Evolutionary conservation across 2,888 invertebrate species (phyloP), one percentile per base, ranked within the genome.

Genomic region (Drymonia ruficornis): DNA sequence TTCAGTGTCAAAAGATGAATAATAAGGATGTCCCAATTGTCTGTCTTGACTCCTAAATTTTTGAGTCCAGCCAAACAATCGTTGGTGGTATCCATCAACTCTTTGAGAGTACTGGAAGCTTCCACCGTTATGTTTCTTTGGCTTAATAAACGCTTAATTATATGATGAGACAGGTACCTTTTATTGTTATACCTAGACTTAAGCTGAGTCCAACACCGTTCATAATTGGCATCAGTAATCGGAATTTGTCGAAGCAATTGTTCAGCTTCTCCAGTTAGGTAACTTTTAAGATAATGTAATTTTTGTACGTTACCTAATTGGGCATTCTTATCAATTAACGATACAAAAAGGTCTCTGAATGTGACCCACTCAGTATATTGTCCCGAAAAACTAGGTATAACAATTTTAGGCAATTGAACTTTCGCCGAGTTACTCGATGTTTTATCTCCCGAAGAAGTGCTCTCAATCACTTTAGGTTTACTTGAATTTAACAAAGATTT

Each of bases 1-100:
- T 50, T 45, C 3, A 36, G 15, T 5, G 34, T 45, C 15, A 45
- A 5, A 9, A 50, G 31, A 23, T 50, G 36, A 12, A 44, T 44
- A 11, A 50, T 23, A n/a, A 50, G 6, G 3, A 44, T 23, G 12
- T 50, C 50, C 50, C 50, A 50, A 7, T 43, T 44, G 2, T 19
- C 28, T 1, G 28, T 36, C 28, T 36, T 12, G 1, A 51, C 15
- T 8, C 29, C 52, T 29, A 52, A 29, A 31, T 52, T 52, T 28
- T 4, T 29, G 1, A 52, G 16, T 1, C 38, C 45, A 23, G 31
- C n/a, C 15, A 52, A 34, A 42, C 52, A 52, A 9, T 53, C 53
- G 11, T 28, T 15, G n/a, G 53, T 53, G 1, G 49, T 49, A 38
- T 53, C 49, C 28, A 53, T 15, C 9, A 53, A 29, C 7, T 49